Conservation (phyloP, 1,140 invertebrate genomes). For the Amyelois transitella region DNA sequence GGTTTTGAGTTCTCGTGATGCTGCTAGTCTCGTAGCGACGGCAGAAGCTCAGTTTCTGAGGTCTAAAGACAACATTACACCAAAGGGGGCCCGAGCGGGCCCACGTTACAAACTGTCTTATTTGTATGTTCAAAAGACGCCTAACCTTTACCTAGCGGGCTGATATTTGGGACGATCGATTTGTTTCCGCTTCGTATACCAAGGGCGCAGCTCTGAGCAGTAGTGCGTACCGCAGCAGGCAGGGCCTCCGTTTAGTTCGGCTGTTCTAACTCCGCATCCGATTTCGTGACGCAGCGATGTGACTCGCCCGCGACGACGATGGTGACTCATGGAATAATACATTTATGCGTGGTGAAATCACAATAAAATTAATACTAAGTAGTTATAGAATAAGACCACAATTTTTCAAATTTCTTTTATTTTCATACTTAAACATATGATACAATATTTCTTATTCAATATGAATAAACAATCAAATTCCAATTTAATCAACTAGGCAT, state of each 20-base stretch:
- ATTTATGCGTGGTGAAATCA: constrained; percentile 60
- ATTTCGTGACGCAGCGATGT: constrained; percentile 18
- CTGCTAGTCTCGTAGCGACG: constrained; percentile 13
- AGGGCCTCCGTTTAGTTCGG: constrained; percentile 15
- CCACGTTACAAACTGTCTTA: constrained; percentile 22
- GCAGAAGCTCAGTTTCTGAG: constrained; percentile 30
- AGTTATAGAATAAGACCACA: constrained; percentile 25
- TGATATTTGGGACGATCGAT: constrained; percentile 53
- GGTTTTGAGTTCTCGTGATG: not conserved
- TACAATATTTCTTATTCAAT: constrained; percentile 69
- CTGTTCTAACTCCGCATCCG: constrained; percentile 25
- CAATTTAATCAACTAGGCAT: constrained; percentile 55
- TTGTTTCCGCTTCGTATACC: constrained; percentile 29
- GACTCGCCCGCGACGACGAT: constrained; percentile 41
- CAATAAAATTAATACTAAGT: constrained; percentile 48
- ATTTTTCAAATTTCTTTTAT: constrained; percentile 55
- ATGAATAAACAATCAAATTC: constrained; percentile 65
- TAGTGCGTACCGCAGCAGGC: constrained; percentile 19
- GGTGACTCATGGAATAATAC: constrained; percentile 72
- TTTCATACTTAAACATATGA: constrained; percentile 72
- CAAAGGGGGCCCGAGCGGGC: constrained; percentile 28
- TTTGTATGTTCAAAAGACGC: constrained; percentile 29
- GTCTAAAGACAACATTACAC: constrained; percentile 50
- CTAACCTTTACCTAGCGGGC: constrained; percentile 69
- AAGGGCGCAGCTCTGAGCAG: constrained; percentile 17